Conservation (phyloP, 1,140 invertebrate species). For the Colletes latitarsis region DNA sequence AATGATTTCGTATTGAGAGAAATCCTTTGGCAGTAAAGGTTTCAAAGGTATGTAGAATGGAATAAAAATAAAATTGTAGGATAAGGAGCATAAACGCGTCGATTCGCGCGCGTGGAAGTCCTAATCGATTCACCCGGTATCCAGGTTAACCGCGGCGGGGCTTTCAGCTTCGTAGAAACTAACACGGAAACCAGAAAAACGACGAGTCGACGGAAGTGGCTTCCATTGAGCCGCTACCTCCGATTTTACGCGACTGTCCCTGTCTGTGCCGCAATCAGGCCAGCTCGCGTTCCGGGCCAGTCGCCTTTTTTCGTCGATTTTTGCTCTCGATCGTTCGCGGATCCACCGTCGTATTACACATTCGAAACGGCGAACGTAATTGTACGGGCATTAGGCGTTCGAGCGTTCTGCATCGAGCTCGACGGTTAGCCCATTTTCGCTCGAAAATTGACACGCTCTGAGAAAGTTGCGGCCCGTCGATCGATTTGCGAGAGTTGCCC, state of each 20-base stretch:
- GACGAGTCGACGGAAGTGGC: no score
- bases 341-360: not conserved
- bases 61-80: no score
- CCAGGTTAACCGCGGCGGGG: not conserved
- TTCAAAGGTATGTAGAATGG: conserved; percentile 3
- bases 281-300: not conserved
- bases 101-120: no score
- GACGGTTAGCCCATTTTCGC: conserved; percentile 45
- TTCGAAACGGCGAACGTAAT: conserved; percentile 31
- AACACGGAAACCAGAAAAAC: conserved; percentile 1
- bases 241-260: conserved; percentile 13
- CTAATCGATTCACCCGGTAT: not conserved
- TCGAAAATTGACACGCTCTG: conserved; percentile 45
- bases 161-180: conserved; percentile 2
- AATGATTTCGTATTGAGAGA: no score
- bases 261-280: conserved; percentile 9
- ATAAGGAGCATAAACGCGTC: not conserved
- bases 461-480: conserved; percentile 43
- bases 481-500: conserved; percentile 36
- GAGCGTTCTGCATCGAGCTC: not conserved
- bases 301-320: not conserved
- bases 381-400: not conserved
- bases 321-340: not conserved
- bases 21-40: no score
- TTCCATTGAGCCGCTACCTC: not conserved